These are phyloP conservation scores for Limnephilus rhombicus DNA, from an alignment of 2,888 invertebrate species.

Conservation along the genomic window DNA sequence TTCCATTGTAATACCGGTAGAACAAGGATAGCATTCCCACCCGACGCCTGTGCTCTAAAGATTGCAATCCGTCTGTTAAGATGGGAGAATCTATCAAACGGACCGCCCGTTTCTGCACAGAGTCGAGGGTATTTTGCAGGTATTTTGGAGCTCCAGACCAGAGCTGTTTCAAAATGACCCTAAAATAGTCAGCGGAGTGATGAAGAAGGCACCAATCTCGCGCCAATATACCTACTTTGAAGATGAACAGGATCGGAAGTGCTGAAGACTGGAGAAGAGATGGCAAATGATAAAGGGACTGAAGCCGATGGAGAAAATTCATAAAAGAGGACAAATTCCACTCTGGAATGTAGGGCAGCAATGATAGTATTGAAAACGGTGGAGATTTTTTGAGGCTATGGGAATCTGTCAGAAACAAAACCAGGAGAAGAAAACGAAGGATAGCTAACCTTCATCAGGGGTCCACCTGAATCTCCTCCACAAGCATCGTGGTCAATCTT, in stretches of 20 bases:
- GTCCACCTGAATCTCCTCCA: conserved; percentile 81
- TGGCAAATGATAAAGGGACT: not conserved
- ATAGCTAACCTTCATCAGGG: conserved; percentile 73
- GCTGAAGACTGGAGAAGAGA: not conserved
- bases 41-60: too few relatives aligned
- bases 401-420: not conserved
- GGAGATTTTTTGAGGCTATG: not conserved
- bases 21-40: too few relatives aligned
- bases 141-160: too few relatives aligned
- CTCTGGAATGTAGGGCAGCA: not conserved
- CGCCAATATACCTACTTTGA: not conserved
- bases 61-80: too few relatives aligned
- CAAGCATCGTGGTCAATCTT: conserved; percentile 79
- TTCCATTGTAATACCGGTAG: too few relatives aligned
- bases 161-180: too few relatives aligned
- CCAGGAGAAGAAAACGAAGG: not conserved
- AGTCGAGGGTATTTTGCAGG: too few relatives aligned
- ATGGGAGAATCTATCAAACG: too few relatives aligned
- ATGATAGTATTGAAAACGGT: too few relatives aligned
- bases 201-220: not conserved
- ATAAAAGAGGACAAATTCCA: not conserved
- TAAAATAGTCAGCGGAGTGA: not conserved
- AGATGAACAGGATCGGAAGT: not conserved
- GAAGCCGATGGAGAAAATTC: not conserved
- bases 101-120: too few relatives aligned